A percentile compares a stretch with the other conserved stretches of the same genome.
Evolutionary conservation across 2,888 invertebrate species (phyloP).

Genomic region (Nemoura dubitans): DNA sequence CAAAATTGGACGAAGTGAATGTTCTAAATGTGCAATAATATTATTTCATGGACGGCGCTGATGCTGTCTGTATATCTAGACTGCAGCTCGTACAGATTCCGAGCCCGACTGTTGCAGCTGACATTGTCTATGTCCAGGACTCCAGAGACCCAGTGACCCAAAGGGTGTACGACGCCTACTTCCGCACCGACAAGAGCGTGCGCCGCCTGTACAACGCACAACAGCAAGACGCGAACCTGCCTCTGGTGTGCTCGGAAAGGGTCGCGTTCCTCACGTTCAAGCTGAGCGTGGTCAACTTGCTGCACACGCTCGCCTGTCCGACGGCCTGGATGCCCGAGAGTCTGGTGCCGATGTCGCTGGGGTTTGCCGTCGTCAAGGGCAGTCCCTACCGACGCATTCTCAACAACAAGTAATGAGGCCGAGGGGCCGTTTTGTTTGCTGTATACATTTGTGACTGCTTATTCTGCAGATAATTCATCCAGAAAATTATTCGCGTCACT

Average conservation of each 20-base stretch:
- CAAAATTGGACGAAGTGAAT: too few species aligned
- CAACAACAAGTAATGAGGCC: conserved; percentile 25
- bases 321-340: conserved; percentile 21
- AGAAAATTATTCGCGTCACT: too few species aligned
- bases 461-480: too few species aligned
- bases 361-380: not conserved
- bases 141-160: not conserved
- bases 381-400: conserved; percentile 7
- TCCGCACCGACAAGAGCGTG: not conserved
- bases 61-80: too few species aligned
- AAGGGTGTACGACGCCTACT: not conserved
- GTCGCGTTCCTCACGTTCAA: not conserved
- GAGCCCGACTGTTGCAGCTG: too few species aligned
- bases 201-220: too few species aligned
- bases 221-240: not conserved
- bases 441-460: too few species aligned
- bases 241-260: not conserved
- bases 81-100: too few species aligned
- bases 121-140: not conserved
- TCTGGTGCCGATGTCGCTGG: not conserved
- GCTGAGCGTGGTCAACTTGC: not conserved
- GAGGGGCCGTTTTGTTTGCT: too few species aligned
- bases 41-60: too few species aligned
- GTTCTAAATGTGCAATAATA: too few species aligned
- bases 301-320: not conserved